Evolutionary conservation across 1,140 invertebrate genomes (phyloP), one percentile per base, ranked within the genome.

Genomic region (Alviniconcha marisindica): DNA sequence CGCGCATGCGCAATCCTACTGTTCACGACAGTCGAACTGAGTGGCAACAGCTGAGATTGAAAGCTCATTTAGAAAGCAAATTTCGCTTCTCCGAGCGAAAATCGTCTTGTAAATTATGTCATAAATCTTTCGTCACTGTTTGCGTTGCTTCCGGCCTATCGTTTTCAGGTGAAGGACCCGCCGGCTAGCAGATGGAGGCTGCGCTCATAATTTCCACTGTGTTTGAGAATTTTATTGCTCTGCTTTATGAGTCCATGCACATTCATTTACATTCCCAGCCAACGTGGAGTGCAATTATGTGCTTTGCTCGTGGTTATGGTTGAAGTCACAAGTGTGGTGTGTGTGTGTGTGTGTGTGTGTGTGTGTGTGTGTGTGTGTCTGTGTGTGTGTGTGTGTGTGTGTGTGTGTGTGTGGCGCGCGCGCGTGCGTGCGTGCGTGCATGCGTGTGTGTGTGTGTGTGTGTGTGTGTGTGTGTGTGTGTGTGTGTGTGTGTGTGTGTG

Each of bases 81-180:
- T 31, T n/a, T 44, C 21, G n/a, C 44, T 24, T 15, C 24, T 24
- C 24, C 18, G 40, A 15, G 28, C 14, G 2, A 48, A 54, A 48
- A 77, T 77, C 76, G 28, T 18, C 42, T 0, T 77, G n/a, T 54
- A 54, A 77, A 77, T 54, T 44, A 44, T 28, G 31, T 44, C 76
- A 77, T 77, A 77, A 77, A 77, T 77, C 76, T 56, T 51, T 28
- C 76, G 2, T 54, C 44, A 33, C 28, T 77, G 76, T 77, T 77
- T 77, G 44, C 76, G 24, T 51, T n/a, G 42, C 51, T 77, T 77
- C 48, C 48, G 44, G 38, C 21, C 44, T 54, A 5, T 5, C 40
- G 28, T n/a, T 28, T 51, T 36, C 42, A 24, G 28, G 44, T 48
- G 44, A 31, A n/a, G 24, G 42, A 44, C 14, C 40, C 14, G 38